These are phyloP conservation scores for Danio kyathit DNA, from an alignment of 2,797 vertebrate species.

Conservation along the genomic window DNA sequence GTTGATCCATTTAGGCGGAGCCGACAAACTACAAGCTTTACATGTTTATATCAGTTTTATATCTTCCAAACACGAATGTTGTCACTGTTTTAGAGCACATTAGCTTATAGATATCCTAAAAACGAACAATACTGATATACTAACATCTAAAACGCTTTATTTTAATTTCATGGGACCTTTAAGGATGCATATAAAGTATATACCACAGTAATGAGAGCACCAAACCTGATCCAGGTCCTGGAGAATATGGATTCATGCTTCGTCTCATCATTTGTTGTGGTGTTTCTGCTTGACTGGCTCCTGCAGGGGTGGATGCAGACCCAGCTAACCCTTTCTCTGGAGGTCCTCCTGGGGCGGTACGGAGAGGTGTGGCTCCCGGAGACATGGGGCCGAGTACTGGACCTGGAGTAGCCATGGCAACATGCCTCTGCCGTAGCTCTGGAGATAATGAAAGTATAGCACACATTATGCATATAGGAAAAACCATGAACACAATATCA, in stretches of 20 bases:
- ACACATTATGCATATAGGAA: neutral
- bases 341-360: conserved; percentile 86
- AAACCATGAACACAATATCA: neutral
- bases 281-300: conserved; percentile 53
- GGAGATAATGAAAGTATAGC: neutral
- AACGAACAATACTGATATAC: too few relatives aligned
- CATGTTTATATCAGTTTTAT: too few relatives aligned
- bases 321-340: conserved; percentile 79
- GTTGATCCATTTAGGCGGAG: too few relatives aligned
- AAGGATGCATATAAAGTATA: too few relatives aligned
- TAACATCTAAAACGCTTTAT: too few relatives aligned
- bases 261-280: conserved; percentile 75
- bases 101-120: too few relatives aligned
- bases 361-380: conserved; percentile 72
- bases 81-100: too few relatives aligned
- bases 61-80: too few relatives aligned
- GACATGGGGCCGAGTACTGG: conserved; percentile 64
- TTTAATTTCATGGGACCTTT: too few relatives aligned
- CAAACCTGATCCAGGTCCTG: conserved; percentile 91
- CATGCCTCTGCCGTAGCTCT: conserved; percentile 92
- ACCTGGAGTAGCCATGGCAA: conserved; percentile 82
- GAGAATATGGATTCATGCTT: conserved; percentile 81
- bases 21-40: too few relatives aligned
- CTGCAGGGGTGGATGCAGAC: conserved; percentile 61
- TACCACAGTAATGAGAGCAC: neutral